Conservation (phyloP, 2,113 vertebrate species). For the Glaucomys volans region DNA sequence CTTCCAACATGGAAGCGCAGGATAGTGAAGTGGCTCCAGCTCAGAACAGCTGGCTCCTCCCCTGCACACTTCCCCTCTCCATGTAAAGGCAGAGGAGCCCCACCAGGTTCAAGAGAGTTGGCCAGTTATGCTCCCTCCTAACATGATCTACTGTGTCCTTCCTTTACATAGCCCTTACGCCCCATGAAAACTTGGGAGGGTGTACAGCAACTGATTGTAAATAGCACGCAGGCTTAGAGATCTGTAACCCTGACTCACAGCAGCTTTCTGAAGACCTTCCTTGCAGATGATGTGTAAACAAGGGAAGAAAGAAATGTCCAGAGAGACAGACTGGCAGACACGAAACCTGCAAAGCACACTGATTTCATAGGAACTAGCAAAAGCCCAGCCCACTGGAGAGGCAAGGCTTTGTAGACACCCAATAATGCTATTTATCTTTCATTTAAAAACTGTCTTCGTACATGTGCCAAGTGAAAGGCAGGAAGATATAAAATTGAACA, state of each 20-base stretch:
- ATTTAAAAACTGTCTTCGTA: background rate
- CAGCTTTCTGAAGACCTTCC: background rate
- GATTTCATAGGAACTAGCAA: background rate
- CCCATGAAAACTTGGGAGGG: background rate
- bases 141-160: accelerated
- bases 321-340: background rate
- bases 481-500: background rate
- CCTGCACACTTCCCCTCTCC: too few species aligned
- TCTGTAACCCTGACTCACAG: background rate
- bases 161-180: background rate
- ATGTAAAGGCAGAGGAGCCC: background rate
- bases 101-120: background rate
- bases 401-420: background rate
- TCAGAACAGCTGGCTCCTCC: background rate
- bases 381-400: background rate
- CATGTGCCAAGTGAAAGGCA: background rate
- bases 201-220: accelerated
- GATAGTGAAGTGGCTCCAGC: background rate
- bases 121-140: background rate
- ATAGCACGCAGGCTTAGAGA: background rate
- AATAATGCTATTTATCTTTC: background rate
- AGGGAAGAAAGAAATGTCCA: background rate
- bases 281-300: too few species aligned
- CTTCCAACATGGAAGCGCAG: accelerated
- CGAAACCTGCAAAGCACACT: background rate